A percentile compares a stretch with the other conserved stretches of the same genome.
These are phyloP conservation scores for Apodemia hepburni DNA, from an alignment of 2,888 invertebrate species.

Conservation along the genomic window DNA sequence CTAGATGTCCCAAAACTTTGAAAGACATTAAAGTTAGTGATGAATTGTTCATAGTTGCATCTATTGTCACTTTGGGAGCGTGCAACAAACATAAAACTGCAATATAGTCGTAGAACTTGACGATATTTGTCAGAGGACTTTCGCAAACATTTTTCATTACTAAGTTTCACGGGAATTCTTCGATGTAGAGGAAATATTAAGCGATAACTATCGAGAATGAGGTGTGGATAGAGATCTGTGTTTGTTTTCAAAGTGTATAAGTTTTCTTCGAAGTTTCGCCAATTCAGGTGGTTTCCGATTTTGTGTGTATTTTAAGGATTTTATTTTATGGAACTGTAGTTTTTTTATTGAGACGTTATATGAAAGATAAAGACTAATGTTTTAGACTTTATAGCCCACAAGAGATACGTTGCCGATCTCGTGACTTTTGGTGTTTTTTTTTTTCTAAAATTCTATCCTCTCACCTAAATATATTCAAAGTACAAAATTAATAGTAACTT, in stretches of 20 bases:
- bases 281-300: background rate
- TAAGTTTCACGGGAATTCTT: constrained; percentile 42
- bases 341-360: background rate
- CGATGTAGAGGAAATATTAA: constrained; percentile 45
- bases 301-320: background rate
- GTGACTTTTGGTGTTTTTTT: too few relatives aligned
- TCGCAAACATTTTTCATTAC: constrained; percentile 55
- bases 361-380: background rate
- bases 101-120: constrained; percentile 40
- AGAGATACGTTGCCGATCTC: too few relatives aligned
- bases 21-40: constrained; percentile 25
- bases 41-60: constrained; percentile 27
- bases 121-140: constrained; percentile 41
- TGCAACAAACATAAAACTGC: constrained; percentile 43
- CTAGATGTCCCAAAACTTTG: constrained; percentile 17
- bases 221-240: constrained; percentile 17
- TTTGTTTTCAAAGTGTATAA: background rate
- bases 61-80: constrained; percentile 25
- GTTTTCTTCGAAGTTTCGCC: background rate
- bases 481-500: too few relatives aligned
- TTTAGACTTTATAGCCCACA: too few relatives aligned
- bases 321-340: too few relatives aligned
- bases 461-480: too few relatives aligned
- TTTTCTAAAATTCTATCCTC: too few relatives aligned
- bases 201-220: constrained; percentile 35